Percentiles rank a stretch among this genome's conserved stretches.
Evolutionary conservation across 2,888 invertebrate genomes (phyloP).

Genomic region (Drosophila gaucha): DNA sequence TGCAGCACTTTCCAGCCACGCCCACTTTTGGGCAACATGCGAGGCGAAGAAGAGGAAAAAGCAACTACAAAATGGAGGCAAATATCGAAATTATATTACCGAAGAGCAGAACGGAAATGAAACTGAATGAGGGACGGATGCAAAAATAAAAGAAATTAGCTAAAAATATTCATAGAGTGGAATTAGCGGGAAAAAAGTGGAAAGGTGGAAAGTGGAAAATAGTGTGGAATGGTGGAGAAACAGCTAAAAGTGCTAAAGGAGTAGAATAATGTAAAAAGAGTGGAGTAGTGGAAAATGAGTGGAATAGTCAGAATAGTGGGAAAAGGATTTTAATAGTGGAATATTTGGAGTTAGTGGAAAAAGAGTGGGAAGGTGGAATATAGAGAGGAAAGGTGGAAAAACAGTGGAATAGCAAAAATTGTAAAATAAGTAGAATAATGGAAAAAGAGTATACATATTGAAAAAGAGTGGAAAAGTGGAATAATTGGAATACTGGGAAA

Average conservation of each 20-base stretch:
- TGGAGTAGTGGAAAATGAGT: neutral
- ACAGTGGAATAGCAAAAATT: too few relatives aligned
- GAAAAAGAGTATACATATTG: neutral
- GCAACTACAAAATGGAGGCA: conserved; percentile 26
- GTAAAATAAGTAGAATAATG: neutral
- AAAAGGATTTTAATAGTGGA: too few relatives aligned
- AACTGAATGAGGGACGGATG: conserved; percentile 36
- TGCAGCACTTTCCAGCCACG: conserved; percentile 71
- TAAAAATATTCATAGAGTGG: too few relatives aligned
- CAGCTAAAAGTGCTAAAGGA: too few relatives aligned
- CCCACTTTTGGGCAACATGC: conserved; percentile 40
- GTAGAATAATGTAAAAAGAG: neutral
- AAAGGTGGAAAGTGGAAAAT: neutral
- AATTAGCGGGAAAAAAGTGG: too few relatives aligned
- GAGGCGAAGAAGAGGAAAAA: conserved; percentile 53
- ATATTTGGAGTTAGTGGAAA: neutral
- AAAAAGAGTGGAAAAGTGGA: too few relatives aligned
- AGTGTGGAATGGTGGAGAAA: neutral
- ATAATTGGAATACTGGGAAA: neutral
- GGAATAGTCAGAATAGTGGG: neutral
- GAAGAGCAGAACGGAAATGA: conserved; percentile 60
- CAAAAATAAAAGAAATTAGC: neutral
- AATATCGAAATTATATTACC: conserved; percentile 76
- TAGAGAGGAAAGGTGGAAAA: neutral
- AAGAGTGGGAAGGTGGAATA: neutral